Conservation (phyloP, 2,113 vertebrate species). For the Leptodactylus fuscus region DNA sequence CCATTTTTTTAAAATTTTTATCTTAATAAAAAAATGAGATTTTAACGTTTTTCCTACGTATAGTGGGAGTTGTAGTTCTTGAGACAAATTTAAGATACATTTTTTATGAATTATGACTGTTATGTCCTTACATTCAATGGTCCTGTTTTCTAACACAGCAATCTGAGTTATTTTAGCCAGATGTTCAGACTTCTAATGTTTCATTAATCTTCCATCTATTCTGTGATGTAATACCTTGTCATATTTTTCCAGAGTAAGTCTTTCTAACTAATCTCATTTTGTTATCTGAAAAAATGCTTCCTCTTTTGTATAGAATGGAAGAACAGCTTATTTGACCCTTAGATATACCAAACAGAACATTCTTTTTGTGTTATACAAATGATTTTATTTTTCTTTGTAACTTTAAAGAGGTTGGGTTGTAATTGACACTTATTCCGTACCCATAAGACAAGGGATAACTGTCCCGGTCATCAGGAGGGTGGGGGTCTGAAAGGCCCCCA, state of each 20-base stretch:
- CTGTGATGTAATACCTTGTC: constrained; percentile 41
- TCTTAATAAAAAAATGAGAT: not conserved
- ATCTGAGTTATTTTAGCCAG: constrained; percentile 2
- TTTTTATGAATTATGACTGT: not conserved
- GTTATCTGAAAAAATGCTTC: constrained; percentile 45
- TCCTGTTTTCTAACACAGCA: constrained; percentile 6
- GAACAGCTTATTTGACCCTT: constrained; percentile 2
- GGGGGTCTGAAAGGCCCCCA: too few relatives aligned
- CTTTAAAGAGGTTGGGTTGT: too few relatives aligned
- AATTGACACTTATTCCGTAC: too few relatives aligned
- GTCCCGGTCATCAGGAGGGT: too few relatives aligned
- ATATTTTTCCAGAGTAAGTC: constrained; percentile 38
- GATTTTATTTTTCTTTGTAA: not conserved
- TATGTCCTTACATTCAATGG: constrained; percentile 29
- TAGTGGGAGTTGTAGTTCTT: constrained; percentile 22
- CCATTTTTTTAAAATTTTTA: too few relatives aligned
- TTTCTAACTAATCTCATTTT: constrained; percentile 29
- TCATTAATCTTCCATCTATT: constrained; percentile 48
- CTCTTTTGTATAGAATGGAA: not conserved
- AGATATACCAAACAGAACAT: not conserved
- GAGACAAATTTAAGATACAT: constrained; percentile 8
- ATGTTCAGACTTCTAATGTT: constrained; percentile 34
- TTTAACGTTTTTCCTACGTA: not conserved
- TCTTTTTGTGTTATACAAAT: not conserved
- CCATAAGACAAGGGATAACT: too few relatives aligned